Conservation (phyloP, 2,888 invertebrate genomes). For the Vandiemenella viatica region DNA sequence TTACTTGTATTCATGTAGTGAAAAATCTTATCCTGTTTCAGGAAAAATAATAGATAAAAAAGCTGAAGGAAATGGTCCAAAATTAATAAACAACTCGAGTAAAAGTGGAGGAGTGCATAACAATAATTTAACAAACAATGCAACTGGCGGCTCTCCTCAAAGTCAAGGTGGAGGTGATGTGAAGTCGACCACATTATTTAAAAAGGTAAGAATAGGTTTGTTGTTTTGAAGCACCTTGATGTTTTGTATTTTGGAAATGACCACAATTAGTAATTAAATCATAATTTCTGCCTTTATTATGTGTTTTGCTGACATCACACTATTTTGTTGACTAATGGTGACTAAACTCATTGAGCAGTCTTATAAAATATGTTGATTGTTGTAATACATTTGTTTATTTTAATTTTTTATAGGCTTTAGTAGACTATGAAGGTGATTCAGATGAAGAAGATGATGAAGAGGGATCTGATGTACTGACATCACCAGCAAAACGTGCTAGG, state of each 20-base stretch:
- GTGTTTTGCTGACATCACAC: too few species aligned
- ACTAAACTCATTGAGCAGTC: too few species aligned
- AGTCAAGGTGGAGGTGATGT: conserved; percentile 26
- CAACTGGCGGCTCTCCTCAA: conserved; percentile 20
- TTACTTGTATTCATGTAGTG: too few species aligned
- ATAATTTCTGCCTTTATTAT: too few species aligned
- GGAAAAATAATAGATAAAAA: conserved; percentile 52
- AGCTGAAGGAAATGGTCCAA: conserved; percentile 34
- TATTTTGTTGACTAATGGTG: too few species aligned
- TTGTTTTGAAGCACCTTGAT: too few species aligned
- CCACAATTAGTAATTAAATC: too few species aligned
- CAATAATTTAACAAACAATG: conserved; percentile 20
- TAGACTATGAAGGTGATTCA: conserved; percentile 95
- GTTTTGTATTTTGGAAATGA: too few species aligned
- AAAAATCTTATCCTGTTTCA: conserved; percentile 24
- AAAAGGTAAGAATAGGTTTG: conserved; percentile 36
- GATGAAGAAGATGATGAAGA: conserved; percentile 75
- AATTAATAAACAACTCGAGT: conserved; percentile 18
- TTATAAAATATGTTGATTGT: too few species aligned
- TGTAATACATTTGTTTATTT: not conserved
- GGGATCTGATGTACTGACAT: conserved; percentile 29
- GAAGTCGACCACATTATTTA: conserved; percentile 33
- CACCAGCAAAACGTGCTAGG: conserved; percentile 56
- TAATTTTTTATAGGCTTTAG: conserved; percentile 75
- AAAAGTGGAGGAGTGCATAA: conserved; percentile 12